Conservation (phyloP, 23 tunicate species). For the Halocynthia roretzi region DNA sequence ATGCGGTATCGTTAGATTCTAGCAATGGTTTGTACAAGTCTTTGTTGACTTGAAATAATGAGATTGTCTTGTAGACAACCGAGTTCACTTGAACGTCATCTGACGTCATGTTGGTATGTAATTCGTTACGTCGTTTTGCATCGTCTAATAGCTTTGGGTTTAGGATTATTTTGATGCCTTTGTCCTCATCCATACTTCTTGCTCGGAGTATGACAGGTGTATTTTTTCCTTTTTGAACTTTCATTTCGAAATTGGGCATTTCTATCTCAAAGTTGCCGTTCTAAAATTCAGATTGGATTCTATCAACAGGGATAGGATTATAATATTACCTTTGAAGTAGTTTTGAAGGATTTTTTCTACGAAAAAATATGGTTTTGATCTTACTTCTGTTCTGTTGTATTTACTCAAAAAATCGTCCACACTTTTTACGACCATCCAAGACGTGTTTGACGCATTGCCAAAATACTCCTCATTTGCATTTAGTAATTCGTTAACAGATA, state of each 20-base stretch:
- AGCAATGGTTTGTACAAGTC: neutral
- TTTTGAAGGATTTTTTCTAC: neutral
- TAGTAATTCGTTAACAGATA: neutral
- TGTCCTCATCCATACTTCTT: neutral
- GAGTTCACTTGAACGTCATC: slow-evolving; percentile 36
- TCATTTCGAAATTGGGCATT: neutral
- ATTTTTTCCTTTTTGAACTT: neutral
- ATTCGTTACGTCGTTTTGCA: neutral
- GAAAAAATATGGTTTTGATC: neutral
- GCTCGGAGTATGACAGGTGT: neutral
- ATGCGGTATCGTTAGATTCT: neutral
- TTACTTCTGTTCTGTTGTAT: neutral
- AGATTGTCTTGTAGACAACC: slow-evolving; percentile 37
- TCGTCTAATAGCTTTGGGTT: neutral
- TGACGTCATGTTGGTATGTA: neutral
- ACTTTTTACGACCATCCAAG: neutral
- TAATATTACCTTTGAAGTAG: neutral
- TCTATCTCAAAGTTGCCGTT: neutral
- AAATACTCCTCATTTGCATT: neutral
- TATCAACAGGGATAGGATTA: neutral
- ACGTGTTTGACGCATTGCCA: neutral
- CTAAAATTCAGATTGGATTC: neutral
- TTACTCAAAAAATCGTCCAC: neutral
- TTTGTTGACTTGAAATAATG: slow-evolving; percentile 20
- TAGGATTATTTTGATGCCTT: neutral